phyloP scores from a whole-genome alignment of 2,113 vertebrate genomes.

The Chlorocebus sabaeus region DNA sequence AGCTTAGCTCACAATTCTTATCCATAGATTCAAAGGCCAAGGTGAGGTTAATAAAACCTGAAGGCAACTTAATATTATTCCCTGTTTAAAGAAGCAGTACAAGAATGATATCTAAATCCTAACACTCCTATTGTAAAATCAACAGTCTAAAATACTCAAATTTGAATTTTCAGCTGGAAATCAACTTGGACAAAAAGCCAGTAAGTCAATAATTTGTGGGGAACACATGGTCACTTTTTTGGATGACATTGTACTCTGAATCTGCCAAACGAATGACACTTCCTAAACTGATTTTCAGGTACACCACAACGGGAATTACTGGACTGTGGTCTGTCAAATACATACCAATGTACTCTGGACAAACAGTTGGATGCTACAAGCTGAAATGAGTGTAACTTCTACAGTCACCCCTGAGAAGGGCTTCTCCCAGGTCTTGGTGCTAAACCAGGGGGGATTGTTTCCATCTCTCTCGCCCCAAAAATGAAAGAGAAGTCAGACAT shows the following conservation, averaged over 20 bases:
- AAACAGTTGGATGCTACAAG: background rate
- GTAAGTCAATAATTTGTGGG: background rate
- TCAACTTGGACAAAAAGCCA: background rate
- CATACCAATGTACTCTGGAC: background rate
- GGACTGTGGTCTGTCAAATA: background rate
- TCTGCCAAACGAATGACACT: background rate
- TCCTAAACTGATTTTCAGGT: background rate
- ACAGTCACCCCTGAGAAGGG: background rate
- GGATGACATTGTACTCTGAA: background rate
- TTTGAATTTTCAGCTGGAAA: background rate
- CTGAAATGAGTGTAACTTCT: background rate
- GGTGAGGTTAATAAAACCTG: background rate
- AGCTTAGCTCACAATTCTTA: background rate
- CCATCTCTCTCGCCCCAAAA: background rate
- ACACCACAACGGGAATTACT: background rate
- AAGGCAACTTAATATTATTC: background rate
- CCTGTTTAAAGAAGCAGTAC: background rate
- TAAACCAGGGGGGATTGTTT: background rate
- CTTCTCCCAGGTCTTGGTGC: background rate
- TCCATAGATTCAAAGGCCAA: background rate
- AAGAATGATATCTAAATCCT: background rate
- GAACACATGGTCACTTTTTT: background rate
- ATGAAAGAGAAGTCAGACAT: background rate
- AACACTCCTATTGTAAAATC: background rate
- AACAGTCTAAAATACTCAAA: background rate